Evolutionary conservation across 2,797 vertebrate species (phyloP).

Genomic region (Etheostoma nigrum): DNA sequence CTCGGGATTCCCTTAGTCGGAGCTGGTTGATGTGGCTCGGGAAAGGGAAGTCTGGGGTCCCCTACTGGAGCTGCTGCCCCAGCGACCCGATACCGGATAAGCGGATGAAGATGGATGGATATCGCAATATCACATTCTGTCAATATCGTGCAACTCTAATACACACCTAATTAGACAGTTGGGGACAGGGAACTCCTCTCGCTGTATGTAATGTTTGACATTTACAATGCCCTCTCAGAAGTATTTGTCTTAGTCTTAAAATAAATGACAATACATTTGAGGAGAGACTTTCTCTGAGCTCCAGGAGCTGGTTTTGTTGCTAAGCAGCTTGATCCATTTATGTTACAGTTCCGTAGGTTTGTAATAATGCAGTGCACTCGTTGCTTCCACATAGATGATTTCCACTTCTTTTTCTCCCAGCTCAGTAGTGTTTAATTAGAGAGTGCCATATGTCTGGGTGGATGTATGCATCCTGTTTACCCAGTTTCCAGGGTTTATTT

Average conservation of each 20-base stretch:
- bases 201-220: constrained; percentile 29
- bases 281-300: constrained; percentile 26
- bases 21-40: too few species aligned
- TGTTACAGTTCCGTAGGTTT: constrained; percentile 42
- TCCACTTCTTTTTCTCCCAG: constrained; percentile 25
- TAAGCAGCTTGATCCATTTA: constrained; percentile 66
- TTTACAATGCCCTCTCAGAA: constrained; percentile 33
- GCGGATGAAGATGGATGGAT: too few species aligned
- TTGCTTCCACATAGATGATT: constrained; percentile 18
- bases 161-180: not conserved
- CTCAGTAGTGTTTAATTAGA: constrained; percentile 62
- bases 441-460: constrained; percentile 65
- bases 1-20: too few species aligned
- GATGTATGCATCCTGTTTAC: constrained; percentile 77
- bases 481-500: constrained; percentile 71
- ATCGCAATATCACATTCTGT: too few species aligned
- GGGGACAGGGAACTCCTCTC: constrained; percentile 8
- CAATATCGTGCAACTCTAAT: too few species aligned
- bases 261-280: constrained; percentile 53
- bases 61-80: too few species aligned
- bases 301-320: constrained; percentile 60
- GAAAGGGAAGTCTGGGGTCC: too few species aligned
- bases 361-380: constrained; percentile 5
- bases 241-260: constrained; percentile 44
- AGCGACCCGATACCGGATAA: too few species aligned